Evolutionary conservation across 2,113 vertebrate species (phyloP).

Genomic region (Shinisaurus crocodilurus): DNA sequence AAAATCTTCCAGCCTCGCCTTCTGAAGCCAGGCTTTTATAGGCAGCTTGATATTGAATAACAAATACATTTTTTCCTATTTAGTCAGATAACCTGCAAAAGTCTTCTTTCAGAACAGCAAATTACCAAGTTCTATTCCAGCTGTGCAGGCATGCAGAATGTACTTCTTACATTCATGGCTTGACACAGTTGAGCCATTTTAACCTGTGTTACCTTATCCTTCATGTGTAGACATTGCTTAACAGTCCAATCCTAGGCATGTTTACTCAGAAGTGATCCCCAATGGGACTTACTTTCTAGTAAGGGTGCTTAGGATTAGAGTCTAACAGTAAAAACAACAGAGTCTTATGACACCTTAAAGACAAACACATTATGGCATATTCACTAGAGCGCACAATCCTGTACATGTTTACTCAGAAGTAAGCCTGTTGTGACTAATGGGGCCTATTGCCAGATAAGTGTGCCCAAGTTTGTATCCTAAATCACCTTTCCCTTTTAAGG

Average conservation of each 20-base stretch:
- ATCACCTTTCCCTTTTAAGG: neutral
- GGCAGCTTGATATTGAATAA: neutral
- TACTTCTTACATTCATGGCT: neutral
- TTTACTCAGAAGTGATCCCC: neutral
- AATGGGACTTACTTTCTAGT: neutral
- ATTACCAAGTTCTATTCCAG: neutral
- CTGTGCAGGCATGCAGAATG: neutral
- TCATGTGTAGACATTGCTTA: neutral
- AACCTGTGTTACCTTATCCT: neutral
- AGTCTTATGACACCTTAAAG: neutral
- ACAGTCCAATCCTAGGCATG: neutral
- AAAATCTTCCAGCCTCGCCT: neutral
- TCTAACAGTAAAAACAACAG: neutral
- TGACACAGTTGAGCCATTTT: neutral
- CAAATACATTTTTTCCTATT: slow-evolving; percentile 16
- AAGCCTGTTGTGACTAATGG: neutral
- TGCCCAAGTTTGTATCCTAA: neutral
- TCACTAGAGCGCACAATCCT: neutral
- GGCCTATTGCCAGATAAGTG: too few relatives aligned
- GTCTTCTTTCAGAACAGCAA: neutral
- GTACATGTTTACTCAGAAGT: neutral
- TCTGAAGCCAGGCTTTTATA: neutral
- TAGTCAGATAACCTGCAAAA: neutral
- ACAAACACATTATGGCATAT: neutral
- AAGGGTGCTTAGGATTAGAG: neutral